Base-by-base conservation (phyloP, 37 sponge, comb jelly and placozoan genomes). In the Aplysina aerophoba region DNA sequence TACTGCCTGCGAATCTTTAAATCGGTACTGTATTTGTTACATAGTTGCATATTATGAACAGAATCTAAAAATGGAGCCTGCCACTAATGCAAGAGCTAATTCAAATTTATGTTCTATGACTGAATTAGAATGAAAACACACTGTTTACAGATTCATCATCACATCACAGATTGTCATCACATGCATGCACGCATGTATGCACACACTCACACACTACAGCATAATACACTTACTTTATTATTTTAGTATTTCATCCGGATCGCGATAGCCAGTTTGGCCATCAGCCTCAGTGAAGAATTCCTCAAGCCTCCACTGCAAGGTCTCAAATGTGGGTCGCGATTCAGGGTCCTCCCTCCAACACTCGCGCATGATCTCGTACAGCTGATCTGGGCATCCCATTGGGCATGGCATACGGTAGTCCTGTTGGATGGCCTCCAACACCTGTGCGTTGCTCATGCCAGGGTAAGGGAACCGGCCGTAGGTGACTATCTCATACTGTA, bases 401-500 rank as follows among this genome's bases (percentile, higher is more conserved):
- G 96, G 94, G 24, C 92, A 73, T 0, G 94, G 94, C 96, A 96
- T 96, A 20, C 96, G 94, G 55, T 96, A 96, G 81, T 84, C 91
- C 41, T 87, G 88, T 50, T 93, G 94, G 22, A 91, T 41, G 22
- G 85, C 85, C 62, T 93, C 93, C 87, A 93, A 61, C 22, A 93
- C 96, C 66, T 97, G 91, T 17, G 97, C 96, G 85, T 97, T 97
- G 41, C 93, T 97, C 97, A 95, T 94, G 0, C 97, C 98, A 0
- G 97, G 97, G 59, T 98, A 98, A 12, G 99, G 99, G 82, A 95
- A 92, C 0, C 95, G 89, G 12, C 99, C 99, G 74, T 98, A 96
- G 12, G 99, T 98, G 61, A 98, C 90, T 16, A 98, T 83, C 85
- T 98, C 99, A 15, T 94, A 95, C 55, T 96, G 82, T 16, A 96